phyloP scores from a whole-genome alignment of 2,888 invertebrate genomes.

The Seira ritae region DNA sequence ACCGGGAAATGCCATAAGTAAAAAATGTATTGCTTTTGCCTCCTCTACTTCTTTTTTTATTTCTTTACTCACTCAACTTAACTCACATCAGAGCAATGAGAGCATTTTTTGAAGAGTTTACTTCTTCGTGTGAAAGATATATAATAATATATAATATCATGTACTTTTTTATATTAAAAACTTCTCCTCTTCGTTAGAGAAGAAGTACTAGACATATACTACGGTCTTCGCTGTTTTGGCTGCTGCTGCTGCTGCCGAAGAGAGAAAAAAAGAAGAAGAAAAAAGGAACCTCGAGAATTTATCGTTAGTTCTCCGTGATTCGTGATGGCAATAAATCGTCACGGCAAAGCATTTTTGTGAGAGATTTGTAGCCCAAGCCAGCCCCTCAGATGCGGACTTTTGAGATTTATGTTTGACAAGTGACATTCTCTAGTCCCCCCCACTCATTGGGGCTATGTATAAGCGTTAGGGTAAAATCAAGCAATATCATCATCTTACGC shows the following conservation, averaged over 20 bases:
- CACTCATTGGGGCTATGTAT: constrained; percentile 42
- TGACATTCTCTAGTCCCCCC: constrained; percentile 71
- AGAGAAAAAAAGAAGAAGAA: constrained; percentile 43
- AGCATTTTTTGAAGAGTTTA: constrained; percentile 55
- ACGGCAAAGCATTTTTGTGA: constrained; percentile 72
- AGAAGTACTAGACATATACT: constrained; percentile 42
- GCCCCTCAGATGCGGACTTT: constrained; percentile 70
- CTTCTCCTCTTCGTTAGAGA: constrained; percentile 58
- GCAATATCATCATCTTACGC: constrained; percentile 60
- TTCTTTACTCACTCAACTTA: not conserved
- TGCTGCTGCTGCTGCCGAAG: constrained; percentile 43
- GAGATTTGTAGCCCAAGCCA: constrained; percentile 69
- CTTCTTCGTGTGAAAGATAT: constrained; percentile 21
- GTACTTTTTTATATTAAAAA: constrained; percentile 63
- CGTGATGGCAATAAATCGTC: constrained; percentile 72
- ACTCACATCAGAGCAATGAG: constrained; percentile 48
- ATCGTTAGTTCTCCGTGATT: constrained; percentile 72
- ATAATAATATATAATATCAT: constrained; percentile 50
- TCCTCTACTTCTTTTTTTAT: not conserved
- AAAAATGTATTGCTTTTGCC: constrained; percentile 52
- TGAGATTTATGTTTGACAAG: constrained; percentile 73
- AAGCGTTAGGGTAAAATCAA: constrained; percentile 42
- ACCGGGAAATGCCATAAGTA: constrained; percentile 28
- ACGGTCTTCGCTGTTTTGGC: constrained; percentile 27
- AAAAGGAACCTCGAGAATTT: constrained; percentile 68